phyloP scores from a whole-genome alignment of 2,888 invertebrate species.

The Chloroclystis v-ata region DNA sequence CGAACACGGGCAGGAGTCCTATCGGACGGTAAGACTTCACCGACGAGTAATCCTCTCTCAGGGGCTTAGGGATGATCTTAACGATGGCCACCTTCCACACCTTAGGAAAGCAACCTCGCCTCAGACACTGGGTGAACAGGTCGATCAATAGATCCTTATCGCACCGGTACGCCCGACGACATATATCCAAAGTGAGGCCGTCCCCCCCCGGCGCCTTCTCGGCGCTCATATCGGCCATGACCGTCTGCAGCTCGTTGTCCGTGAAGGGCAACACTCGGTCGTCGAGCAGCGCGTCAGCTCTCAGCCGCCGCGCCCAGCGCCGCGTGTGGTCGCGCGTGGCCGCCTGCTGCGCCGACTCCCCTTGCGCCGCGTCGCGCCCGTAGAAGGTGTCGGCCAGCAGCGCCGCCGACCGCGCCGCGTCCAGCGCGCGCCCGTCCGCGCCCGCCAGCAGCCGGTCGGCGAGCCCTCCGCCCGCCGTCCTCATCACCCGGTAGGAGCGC shows the following conservation, averaged over 20 bases:
- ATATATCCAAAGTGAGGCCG: background rate
- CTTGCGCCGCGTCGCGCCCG: background rate
- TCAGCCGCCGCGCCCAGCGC: no score
- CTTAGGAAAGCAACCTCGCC: background rate
- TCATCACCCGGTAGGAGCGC: background rate
- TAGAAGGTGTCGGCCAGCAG: background rate
- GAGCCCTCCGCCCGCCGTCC: no score
- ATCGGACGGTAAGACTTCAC: background rate
- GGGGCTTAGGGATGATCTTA: no score
- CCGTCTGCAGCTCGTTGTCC: background rate
- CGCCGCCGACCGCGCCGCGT: background rate
- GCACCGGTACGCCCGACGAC: background rate
- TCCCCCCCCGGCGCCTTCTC: background rate
- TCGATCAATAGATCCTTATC: background rate
- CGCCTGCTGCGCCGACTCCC: background rate
- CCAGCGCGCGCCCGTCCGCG: background rate
- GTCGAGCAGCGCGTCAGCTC: no score
- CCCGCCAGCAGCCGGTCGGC: background rate
- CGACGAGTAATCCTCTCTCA: no score
- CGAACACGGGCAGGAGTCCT: background rate
- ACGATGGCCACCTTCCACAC: no score
- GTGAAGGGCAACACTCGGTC: background rate
- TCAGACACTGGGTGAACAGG: background rate
- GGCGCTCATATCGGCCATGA: background rate
- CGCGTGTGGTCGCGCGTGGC: no score